Base-by-base conservation (phyloP, 2,113 vertebrate species). In the Vireo altiloquus region DNA sequence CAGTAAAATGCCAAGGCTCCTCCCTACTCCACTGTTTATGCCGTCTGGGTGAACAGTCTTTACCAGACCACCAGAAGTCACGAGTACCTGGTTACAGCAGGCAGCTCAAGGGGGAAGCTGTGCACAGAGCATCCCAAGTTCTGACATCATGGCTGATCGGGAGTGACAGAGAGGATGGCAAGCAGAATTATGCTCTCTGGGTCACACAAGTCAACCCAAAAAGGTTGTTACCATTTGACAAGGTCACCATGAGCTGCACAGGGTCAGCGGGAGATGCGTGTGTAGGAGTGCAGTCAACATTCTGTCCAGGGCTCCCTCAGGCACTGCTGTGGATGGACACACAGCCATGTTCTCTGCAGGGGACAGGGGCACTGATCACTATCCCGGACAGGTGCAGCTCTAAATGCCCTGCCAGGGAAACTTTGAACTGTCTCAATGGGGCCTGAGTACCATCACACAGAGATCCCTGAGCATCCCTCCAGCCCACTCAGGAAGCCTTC, bases 231-330 rank as follows among this genome's bases (percentile, higher is more conserved):
- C 18, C 57, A 44, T 79, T 75, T 69, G 50, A 81, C 33, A 59
- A 65, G n/a, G 52, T 66, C 50, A 94, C 52, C 65, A 33, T 42
- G 60, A 84, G 50, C 53, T 74, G 63, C 54, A n/a, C n/a, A 56
- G 35, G 40, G 19, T 50, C 0, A 0, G n/a, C 1, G 1, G 85
- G 61, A 79, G 49, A 50, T 8, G 2, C 1, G 0, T 1, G 9
- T 52, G 18, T 60, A 68, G 52, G 19, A 7, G 20, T 6, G 10
- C 0, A 2, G 65, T 47, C 75, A 61, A 13, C 0, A 0, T 59
- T 35, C 47, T 54, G 50, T n/a, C 31, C 82, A 50, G 39, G 42
- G 74, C 5, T 89, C 25, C 28, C 49, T 74, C 68, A 66, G 75
- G 72, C 42, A 42, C 71, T 50, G 50, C 78, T 49, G 39, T 13